A percentile compares a stretch with the other conserved stretches of the same genome.
Conservation (phyloP, 2,888 invertebrate species). For the Teleiodes luculella region DNA sequence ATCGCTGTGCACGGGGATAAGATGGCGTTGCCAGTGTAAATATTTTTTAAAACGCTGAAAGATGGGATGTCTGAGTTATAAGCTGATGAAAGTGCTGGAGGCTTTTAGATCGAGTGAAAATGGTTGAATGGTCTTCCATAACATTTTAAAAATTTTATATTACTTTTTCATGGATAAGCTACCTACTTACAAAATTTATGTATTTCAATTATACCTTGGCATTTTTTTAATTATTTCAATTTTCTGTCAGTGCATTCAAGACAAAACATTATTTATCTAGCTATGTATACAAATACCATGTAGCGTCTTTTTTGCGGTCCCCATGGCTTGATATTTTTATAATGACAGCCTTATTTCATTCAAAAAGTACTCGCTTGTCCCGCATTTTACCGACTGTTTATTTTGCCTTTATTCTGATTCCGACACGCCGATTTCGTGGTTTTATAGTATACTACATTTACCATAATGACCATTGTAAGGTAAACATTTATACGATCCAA, state of each 20-base stretch:
- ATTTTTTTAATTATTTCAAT: too few relatives aligned
- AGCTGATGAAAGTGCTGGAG: conserved; percentile 3
- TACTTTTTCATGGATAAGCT: too few relatives aligned
- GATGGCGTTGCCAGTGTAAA: conserved; percentile 44
- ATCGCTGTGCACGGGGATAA: conserved; percentile 64
- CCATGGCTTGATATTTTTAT: conserved; percentile 50
- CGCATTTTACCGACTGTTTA: conserved; percentile 65
- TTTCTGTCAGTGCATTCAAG: too few relatives aligned
- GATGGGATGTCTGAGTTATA: not conserved
- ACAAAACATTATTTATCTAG: conserved; percentile 20
- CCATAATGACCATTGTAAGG: conserved; percentile 75
- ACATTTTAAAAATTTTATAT: too few relatives aligned
- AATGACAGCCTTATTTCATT: conserved; percentile 57
- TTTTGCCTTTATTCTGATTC: conserved; percentile 75
- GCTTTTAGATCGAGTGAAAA: not conserved
- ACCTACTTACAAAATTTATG: too few relatives aligned
- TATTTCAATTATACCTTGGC: too few relatives aligned
- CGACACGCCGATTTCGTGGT: conserved; percentile 76
- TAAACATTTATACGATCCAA: conserved; percentile 40
- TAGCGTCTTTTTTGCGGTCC: conserved; percentile 19
- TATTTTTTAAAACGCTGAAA: conserved; percentile 31
- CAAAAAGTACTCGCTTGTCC: conserved; percentile 45
- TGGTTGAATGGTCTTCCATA: too few relatives aligned
- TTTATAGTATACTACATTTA: conserved; percentile 72
- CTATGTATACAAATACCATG: conserved; percentile 23